Conservation (phyloP, 2,797 vertebrate species). For the Iguana delicatissima region DNA sequence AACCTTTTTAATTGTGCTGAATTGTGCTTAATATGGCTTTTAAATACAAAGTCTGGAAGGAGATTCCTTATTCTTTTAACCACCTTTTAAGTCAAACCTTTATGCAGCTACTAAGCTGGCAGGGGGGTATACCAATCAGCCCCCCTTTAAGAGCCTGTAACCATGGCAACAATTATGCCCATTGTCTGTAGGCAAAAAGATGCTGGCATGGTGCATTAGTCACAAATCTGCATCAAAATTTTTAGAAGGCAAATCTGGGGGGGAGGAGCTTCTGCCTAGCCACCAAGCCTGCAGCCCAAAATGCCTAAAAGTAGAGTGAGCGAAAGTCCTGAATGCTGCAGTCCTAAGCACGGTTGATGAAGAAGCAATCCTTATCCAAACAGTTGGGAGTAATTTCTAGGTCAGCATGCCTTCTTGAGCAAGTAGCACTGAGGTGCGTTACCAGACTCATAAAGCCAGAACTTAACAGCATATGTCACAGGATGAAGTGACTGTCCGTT, state of each 20-base stretch:
- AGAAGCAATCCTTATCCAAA: neutral
- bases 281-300: neutral
- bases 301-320: neutral
- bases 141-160: neutral
- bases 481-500: neutral
- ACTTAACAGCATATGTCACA: neutral
- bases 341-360: neutral
- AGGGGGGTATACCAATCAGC: neutral
- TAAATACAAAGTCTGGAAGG: neutral
- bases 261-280: neutral
- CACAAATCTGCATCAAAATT: neutral
- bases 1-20: neutral
- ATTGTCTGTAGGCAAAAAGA: neutral
- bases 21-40: too few species aligned
- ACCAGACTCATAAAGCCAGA: neutral
- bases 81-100: neutral
- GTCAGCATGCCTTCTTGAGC: too few species aligned
- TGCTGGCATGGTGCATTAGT: neutral
- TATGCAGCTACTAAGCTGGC: neutral
- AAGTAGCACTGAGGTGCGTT: too few species aligned
- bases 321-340: neutral
- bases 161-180: conserved; percentile 11
- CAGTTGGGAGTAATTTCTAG: too few species aligned
- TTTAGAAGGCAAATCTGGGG: neutral
- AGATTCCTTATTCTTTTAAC: too few species aligned